These are phyloP conservation scores for Aricia agestis DNA, from an alignment of 1,140 invertebrate species.

Conservation along the genomic window DNA sequence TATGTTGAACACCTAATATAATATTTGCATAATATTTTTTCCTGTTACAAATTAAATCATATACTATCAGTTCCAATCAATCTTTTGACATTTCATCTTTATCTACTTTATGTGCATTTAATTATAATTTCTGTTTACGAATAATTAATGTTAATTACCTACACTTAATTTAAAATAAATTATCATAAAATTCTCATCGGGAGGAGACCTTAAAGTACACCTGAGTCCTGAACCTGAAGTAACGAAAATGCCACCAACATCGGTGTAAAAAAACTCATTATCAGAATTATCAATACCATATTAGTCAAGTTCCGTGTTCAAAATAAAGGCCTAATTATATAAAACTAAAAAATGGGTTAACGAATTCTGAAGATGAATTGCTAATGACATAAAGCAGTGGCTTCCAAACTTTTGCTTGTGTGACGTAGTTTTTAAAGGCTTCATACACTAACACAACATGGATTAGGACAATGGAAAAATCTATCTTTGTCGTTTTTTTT, in stretches of 20 bases:
- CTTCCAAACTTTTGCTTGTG: neutral
- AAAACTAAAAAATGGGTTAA: neutral
- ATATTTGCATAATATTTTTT: neutral
- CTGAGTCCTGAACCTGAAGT: no score
- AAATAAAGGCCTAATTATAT: neutral
- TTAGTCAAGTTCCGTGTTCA: neutral
- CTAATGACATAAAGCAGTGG: neutral
- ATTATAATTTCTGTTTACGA: neutral
- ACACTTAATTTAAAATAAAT: neutral
- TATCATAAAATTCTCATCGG: neutral
- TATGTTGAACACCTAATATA: no score
- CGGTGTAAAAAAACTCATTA: neutral
- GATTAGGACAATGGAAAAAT: no score
- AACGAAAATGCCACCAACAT: conserved; percentile 1
- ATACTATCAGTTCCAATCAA: no score
- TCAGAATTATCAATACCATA: conserved; percentile 1
- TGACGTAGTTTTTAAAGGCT: no score
- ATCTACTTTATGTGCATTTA: neutral
- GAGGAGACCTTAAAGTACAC: neutral
- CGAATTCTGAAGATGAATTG: neutral
- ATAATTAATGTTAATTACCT: neutral
- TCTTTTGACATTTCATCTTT: neutral
- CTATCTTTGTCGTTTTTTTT: no score
- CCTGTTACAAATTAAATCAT: neutral
- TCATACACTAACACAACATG: no score